Conservation (phyloP, 1,140 invertebrate species). For the Sitobion miscanthi region DNA sequence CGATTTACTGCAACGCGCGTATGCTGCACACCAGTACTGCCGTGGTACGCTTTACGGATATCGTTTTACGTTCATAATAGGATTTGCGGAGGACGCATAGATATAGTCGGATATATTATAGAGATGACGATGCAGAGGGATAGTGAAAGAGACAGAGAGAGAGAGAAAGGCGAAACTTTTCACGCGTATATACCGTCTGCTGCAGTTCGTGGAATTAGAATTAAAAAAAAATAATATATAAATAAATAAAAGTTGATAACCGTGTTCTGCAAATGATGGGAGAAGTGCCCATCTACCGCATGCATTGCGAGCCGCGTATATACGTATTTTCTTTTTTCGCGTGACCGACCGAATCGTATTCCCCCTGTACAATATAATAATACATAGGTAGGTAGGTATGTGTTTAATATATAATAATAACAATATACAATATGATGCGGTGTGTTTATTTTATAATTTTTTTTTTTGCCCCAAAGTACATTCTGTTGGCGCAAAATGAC, state of each 20-base stretch:
- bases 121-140: not conserved
- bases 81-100: not conserved
- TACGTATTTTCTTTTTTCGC: not conserved
- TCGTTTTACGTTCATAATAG: conserved; percentile 19
- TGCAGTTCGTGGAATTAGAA: not conserved
- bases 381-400: not conserved
- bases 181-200: not conserved
- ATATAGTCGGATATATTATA: not conserved
- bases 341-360: not conserved
- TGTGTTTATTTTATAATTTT: not conserved
- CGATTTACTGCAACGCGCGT: not conserved
- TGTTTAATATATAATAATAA: not conserved
- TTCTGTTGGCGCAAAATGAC: not conserved
- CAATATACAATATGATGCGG: not conserved
- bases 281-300: not conserved
- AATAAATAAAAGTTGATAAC: not conserved
- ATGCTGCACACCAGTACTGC: not conserved
- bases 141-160: not conserved
- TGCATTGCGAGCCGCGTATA: not conserved
- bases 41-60: not conserved
- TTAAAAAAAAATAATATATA: not conserved
- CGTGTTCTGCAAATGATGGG: not conserved
- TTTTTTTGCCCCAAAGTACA: not conserved
- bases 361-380: not conserved
- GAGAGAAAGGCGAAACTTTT: not conserved